Conservation (phyloP, 2,113 vertebrate species). For the Semicossyphus pulcher region DNA sequence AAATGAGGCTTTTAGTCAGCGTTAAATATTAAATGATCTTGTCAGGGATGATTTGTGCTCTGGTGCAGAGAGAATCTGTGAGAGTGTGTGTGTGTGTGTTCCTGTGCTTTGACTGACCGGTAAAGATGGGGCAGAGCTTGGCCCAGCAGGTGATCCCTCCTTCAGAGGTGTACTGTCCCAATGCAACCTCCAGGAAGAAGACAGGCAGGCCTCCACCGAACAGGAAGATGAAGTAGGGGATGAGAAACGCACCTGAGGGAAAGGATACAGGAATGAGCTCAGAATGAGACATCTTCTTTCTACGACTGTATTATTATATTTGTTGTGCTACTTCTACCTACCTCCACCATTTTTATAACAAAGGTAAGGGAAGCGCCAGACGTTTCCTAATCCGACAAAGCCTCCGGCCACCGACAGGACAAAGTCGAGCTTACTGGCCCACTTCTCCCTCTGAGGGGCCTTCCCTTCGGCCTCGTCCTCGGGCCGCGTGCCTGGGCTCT, state of each 20-base stretch:
- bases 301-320: not conserved
- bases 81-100: not conserved
- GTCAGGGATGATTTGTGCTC: not conserved
- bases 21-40: conserved; percentile 26
- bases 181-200: conserved; percentile 97
- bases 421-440: conserved; percentile 98
- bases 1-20: conserved; percentile 32
- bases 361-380: conserved; percentile 99
- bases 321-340: conserved; percentile 54
- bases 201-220: conserved; percentile 97
- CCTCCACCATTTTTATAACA: conserved; percentile 99
- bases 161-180: conserved; percentile 98
- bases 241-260: conserved; percentile 96
- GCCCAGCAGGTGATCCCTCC: conserved; percentile 99
- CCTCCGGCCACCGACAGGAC: conserved; percentile 97
- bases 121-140: conserved; percentile 97
- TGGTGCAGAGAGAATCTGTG: not conserved
- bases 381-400: conserved; percentile 97
- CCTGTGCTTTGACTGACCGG: conserved; percentile 86
- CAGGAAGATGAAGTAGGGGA: conserved; percentile 99
- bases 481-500: conserved; percentile 94
- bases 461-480: conserved; percentile 98
- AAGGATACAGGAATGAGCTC: not conserved
- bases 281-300: not conserved
- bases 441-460: conserved; percentile 94